These are phyloP conservation scores for Drosophila bipectinata DNA, from an alignment of 1,140 invertebrate species.

Conservation along the genomic window DNA sequence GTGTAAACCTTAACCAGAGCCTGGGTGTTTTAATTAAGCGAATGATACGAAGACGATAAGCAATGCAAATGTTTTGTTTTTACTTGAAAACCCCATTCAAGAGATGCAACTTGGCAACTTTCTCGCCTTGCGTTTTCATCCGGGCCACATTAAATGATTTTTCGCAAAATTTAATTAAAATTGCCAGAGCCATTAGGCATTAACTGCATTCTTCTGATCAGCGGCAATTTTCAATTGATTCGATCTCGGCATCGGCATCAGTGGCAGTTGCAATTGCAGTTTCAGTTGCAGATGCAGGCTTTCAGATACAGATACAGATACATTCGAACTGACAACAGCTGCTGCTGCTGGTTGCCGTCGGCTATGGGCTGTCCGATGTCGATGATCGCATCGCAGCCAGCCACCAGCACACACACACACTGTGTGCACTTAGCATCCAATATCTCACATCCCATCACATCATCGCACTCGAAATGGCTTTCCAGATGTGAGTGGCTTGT, in stretches of 20 bases:
- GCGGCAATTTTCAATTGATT: constrained; percentile 64
- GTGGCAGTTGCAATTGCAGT: constrained; percentile 25
- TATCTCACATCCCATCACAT: constrained; percentile 59
- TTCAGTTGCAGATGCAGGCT: constrained; percentile 35
- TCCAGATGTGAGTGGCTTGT: constrained; percentile 49
- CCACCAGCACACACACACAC: constrained; percentile 9
- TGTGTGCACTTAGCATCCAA: constrained; percentile 38
- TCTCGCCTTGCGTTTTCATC: constrained; percentile 25
- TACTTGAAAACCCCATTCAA: neutral
- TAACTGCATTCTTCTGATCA: constrained; percentile 36
- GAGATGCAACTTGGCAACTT: constrained; percentile 28
- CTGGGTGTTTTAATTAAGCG: constrained; percentile 53
- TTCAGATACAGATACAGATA: constrained; percentile 43
- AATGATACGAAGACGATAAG: constrained; percentile 25
- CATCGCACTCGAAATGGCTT: constrained; percentile 58
- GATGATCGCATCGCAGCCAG: constrained; percentile 48
- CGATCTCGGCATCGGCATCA: constrained; percentile 34
- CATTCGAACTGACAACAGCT: constrained; percentile 37
- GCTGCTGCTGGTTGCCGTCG: constrained; percentile 27
- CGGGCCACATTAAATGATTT: constrained; percentile 42
- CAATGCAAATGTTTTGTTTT: constrained; percentile 41
- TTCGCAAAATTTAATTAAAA: constrained; percentile 61
- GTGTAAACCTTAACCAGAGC: constrained; percentile 24
- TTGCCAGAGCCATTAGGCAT: constrained; percentile 45
- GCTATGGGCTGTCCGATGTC: constrained; percentile 22